Evolutionary conservation across 2,888 invertebrate genomes (phyloP).

Genomic region (Ametastegia equiseti): DNA sequence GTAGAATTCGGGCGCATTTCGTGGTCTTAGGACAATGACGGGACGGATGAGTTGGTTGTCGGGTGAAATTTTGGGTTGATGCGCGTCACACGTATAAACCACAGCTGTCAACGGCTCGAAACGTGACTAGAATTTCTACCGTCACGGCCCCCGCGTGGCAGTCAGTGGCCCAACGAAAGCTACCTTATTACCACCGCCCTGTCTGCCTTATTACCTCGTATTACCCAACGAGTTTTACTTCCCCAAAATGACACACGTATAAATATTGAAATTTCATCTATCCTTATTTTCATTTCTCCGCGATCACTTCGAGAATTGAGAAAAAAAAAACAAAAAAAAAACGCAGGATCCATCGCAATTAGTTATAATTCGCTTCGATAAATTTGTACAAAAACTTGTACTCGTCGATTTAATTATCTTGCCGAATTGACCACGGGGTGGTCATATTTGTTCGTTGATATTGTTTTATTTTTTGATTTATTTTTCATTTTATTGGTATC

Average conservation of each 20-base stretch:
- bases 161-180: constrained; percentile 54
- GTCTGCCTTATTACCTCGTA: constrained; percentile 73
- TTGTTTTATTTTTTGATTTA: too few species aligned
- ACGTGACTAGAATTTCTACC: constrained; percentile 74
- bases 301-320: not conserved
- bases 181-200: constrained; percentile 73
- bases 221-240: constrained; percentile 12
- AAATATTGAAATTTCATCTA: constrained; percentile 21
- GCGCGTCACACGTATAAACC: constrained; percentile 75
- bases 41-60: constrained; percentile 62
- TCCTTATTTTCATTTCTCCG: not conserved
- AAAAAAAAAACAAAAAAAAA: not conserved
- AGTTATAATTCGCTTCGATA: too few species aligned
- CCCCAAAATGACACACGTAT: not conserved
- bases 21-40: constrained; percentile 69
- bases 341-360: too few species aligned
- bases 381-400: too few species aligned
- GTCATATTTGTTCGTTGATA: too few species aligned
- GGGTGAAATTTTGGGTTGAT: constrained; percentile 74
- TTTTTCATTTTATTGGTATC: constrained; percentile 70
- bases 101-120: constrained; percentile 74
- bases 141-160: constrained; percentile 60
- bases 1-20: constrained; percentile 72
- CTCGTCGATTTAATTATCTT: too few species aligned
- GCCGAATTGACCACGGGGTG: not conserved